These are phyloP conservation scores for Pipistrellus kuhlii DNA, from an alignment of 2,797 vertebrate genomes.

Conservation along the genomic window DNA sequence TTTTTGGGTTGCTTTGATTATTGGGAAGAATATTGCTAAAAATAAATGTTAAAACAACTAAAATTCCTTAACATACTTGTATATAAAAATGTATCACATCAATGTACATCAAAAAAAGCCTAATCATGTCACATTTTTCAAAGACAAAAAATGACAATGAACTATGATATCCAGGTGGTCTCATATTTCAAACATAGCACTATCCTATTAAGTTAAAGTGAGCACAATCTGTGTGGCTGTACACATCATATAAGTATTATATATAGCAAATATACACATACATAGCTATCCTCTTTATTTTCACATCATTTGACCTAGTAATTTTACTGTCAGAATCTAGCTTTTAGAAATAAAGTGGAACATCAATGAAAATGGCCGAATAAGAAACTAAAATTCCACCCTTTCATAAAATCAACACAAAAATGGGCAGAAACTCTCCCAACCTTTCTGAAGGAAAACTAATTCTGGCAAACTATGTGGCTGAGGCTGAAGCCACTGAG, in stretches of 20 bases:
- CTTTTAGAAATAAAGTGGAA: background rate
- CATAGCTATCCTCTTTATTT: background rate
- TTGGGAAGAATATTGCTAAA: constrained; percentile 78
- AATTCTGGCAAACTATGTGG: background rate
- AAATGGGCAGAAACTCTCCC: background rate
- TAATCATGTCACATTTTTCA: background rate
- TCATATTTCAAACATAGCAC: background rate
- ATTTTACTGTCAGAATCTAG: background rate
- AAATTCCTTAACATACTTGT: constrained; percentile 52
- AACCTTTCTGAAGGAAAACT: background rate
- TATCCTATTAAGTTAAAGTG: background rate
- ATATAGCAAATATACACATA: background rate
- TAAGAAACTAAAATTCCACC: background rate
- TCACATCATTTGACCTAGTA: background rate
- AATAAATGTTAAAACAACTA: constrained; percentile 70
- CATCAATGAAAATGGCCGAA: background rate
- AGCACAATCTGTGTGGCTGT: background rate
- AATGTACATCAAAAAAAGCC: background rate
- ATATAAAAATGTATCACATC: background rate
- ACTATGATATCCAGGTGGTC: too few relatives aligned
- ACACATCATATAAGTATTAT: background rate
- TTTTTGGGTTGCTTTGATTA: constrained; percentile 85
- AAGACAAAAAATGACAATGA: background rate
- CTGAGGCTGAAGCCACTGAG: background rate
- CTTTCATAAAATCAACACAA: background rate